phyloP scores from a whole-genome alignment of 2,113 vertebrate genomes.

The Osmerus eperlanus region DNA sequence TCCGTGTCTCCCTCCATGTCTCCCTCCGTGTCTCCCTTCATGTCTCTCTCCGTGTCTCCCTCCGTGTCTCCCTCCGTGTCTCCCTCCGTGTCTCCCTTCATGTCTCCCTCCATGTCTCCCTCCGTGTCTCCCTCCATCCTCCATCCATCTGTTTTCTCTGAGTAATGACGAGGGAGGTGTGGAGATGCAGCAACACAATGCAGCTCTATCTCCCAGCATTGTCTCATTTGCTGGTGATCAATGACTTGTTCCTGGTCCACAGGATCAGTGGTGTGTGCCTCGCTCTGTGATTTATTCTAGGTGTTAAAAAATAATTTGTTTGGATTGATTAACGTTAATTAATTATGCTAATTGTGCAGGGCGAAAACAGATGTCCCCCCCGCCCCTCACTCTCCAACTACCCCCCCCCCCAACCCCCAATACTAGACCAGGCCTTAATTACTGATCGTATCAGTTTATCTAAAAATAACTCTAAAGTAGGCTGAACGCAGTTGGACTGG shows the following conservation, averaged over 20 bases:
- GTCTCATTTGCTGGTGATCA: conserved; percentile 71
- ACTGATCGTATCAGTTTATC: conserved; percentile 68
- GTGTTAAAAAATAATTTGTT: conserved; percentile 79
- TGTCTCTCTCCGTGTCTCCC: too few species aligned
- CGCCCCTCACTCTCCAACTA: conserved; percentile 18
- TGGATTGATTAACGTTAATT: conserved; percentile 81
- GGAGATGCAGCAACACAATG: conserved; percentile 54
- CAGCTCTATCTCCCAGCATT: conserved; percentile 53
- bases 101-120: too few species aligned
- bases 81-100: too few species aligned
- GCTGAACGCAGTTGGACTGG: too few species aligned
- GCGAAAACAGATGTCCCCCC: conserved; percentile 82
- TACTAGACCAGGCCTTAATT: conserved; percentile 76
- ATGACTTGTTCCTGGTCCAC: conserved; percentile 57
- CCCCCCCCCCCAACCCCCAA: conserved; percentile 26
- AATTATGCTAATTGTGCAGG: conserved; percentile 81
- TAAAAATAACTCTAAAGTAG: conserved; percentile 69
- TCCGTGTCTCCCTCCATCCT: background rate
- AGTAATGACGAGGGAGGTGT: conserved; percentile 51
- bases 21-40: too few species aligned
- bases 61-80: too few species aligned
- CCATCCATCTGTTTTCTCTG: conserved; percentile 35
- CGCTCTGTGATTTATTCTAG: conserved; percentile 77
- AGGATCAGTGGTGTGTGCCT: conserved; percentile 51
- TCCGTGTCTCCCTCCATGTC: too few species aligned